phyloP scores from a whole-genome alignment of 2,888 invertebrate genomes.

The Apoderus coryli region DNA sequence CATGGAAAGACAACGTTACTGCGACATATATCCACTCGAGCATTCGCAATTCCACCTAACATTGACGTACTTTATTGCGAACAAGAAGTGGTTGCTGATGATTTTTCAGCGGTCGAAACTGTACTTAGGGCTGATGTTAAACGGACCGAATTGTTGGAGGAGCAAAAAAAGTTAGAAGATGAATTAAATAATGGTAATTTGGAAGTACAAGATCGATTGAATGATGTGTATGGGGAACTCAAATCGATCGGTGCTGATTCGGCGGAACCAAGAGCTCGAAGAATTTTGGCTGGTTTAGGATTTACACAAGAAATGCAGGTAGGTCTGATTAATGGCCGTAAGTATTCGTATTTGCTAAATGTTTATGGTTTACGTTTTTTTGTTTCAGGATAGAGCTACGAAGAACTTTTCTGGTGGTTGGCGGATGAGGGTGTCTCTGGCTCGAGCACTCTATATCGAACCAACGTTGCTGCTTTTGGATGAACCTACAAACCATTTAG shows the following conservation, averaged over 20 bases:
- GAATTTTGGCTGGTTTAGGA: constrained; percentile 94
- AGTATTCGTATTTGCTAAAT: not conserved
- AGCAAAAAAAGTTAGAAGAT: constrained; percentile 70
- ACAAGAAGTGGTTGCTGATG: constrained; percentile 94
- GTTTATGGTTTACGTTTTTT: constrained; percentile 2
- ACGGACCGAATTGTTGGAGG: constrained; percentile 63
- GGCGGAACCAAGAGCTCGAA: constrained; percentile 89
- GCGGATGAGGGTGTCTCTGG: constrained; percentile 98
- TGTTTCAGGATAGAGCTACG: constrained; percentile 54
- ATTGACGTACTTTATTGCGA: constrained; percentile 96
- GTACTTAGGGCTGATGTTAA: constrained; percentile 89
- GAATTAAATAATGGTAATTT: constrained; percentile 58
- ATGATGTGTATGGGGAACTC: constrained; percentile 88
- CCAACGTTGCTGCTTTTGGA: constrained; percentile 94
- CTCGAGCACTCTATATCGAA: constrained; percentile 90
- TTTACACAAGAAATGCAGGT: constrained; percentile 77
- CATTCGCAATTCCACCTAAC: constrained; percentile 86
- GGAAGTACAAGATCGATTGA: constrained; percentile 60
- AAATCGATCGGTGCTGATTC: constrained; percentile 96
- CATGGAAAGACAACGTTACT: constrained; percentile 97
- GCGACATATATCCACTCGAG: constrained; percentile 80
- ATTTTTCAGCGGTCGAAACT: constrained; percentile 83
- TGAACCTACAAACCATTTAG: constrained; percentile 98
- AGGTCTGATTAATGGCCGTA: constrained; percentile 7
- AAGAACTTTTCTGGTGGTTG: constrained; percentile 90